Base-by-base conservation (phyloP, 2,888 invertebrate species). In the Fragum fragum region DNA sequence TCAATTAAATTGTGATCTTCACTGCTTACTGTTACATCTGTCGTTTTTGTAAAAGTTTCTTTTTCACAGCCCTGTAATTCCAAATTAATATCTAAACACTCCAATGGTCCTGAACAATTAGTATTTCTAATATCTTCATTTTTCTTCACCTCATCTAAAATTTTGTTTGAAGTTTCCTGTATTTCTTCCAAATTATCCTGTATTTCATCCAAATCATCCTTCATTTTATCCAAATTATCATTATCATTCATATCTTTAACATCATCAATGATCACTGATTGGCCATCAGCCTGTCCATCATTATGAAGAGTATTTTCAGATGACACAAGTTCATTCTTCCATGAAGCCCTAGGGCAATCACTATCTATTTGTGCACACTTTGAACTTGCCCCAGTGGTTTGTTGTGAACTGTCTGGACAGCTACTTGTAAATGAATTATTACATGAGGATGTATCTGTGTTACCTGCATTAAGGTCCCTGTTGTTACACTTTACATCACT, bases 211-310 rank as follows among this genome's bases (percentile, higher is more conserved):
- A 55, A 16, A 21, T 36, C 16, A 66, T 42, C 23, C 21, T 68
- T n/a, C 42, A 39, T 68, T 32, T 69, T 76, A 57, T 81, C 77
- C 21, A 7, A 16, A n/a, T 57, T 57, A 55, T 66, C 47, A 57
- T 28, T 66, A 29, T 63, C 57, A 32, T 7, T 53, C 53, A 55
- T 23, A 21, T 36, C 16, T 18, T 11, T 11, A 18, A 28, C 42
- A 42, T 42, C 72, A 79, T 73, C 73, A 73, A 28, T 53, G 69
- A 68, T 70, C 53, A 55, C 18, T 52, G 69, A 29, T 52, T 26
- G 61, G 39, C 26, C 76, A 63, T 73, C 72, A 26, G 61, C 42
- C 0, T 39, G 23, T n/a, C 21, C 39, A 81, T 77, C 76, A 77
- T 55, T 18, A 21, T 18, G 2, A 2, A 23, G 66, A 23, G 6